Evolutionary conservation across 2,113 vertebrate genomes (phyloP), one percentile per base, ranked within the genome.

Genomic region (Atractosteus spatula): DNA sequence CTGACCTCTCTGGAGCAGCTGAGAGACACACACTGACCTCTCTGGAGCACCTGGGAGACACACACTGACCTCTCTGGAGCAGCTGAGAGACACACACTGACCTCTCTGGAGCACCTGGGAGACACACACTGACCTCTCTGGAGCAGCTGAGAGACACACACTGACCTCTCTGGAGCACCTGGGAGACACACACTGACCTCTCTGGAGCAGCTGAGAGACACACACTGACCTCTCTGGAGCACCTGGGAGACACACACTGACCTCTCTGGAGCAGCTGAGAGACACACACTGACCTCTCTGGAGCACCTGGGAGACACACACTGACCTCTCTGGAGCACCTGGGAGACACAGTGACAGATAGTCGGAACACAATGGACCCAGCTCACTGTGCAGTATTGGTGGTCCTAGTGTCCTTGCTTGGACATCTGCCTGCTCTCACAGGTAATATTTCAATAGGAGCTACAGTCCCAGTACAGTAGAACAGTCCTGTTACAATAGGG

Each of bases 391-490:
- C 51, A 8, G 5, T 4, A 8, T 7, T 62, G 8, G 7, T 6
- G 45, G 44, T 17, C 3, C 56, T 68, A 47, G 6, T 72, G 71
- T 41, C 55, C n/a, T 17, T 57, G 71, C 51, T 72, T 45, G 41
- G 71, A 29, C 8, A 29, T 47, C 65, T 68, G 29, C 54, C 8
- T n/a, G 55, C 16, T 0, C 57, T 73, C 17, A 61, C 72, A 74
- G 72, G 72, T 74, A 73, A 41, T 29, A 29, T 29, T 29, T 29
- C 29, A 29, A 29, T 29, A 29, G 29, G 1, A 29, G 29, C n/a
- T 29, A 29, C 29, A 29, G 29, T 29, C 29, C 29, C 29, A 29
- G 29, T 29, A 1, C 29, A 29, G 29, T 29, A 29, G 29, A 29
- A 1, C 29, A 29, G 29, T 29, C 29, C 29, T 29, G 29, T 29